phyloP scores from a whole-genome alignment of 2,113 vertebrate genomes.

The Perca schrenkii region DNA sequence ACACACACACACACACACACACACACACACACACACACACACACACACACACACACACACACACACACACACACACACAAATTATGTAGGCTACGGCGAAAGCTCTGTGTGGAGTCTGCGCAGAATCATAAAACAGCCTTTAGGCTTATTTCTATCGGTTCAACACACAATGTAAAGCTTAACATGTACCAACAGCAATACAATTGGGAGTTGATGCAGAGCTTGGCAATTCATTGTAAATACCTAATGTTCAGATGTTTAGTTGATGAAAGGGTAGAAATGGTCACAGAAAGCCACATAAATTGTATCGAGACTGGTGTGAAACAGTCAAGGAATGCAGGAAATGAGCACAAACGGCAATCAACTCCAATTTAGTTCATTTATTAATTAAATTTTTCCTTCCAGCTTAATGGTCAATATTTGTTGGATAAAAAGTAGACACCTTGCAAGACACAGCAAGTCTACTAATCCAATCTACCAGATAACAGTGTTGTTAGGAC shows the following conservation, averaged over 20 bases:
- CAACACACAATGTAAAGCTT: not conserved
- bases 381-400: not conserved
- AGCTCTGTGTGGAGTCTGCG: no score
- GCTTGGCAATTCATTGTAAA: not conserved
- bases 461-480: slow-evolving; percentile 17
- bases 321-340: not conserved
- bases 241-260: not conserved
- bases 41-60: no score
- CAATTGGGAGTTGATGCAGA: not conserved
- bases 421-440: not conserved
- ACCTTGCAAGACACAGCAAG: not conserved
- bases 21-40: no score
- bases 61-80: no score
- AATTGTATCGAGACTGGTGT: not conserved
- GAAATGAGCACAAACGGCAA: not conserved
- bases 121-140: no score
- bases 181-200: not conserved
- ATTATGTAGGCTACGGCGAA: no score
- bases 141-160: not conserved
- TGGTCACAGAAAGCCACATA: not conserved
- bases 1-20: no score
- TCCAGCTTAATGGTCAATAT: not conserved
- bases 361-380: not conserved
- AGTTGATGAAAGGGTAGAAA: not conserved
- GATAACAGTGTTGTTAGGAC: slow-evolving; percentile 35